Evolutionary conservation across 1,140 invertebrate species (phyloP).

Genomic region (Pogonus chalceus): DNA sequence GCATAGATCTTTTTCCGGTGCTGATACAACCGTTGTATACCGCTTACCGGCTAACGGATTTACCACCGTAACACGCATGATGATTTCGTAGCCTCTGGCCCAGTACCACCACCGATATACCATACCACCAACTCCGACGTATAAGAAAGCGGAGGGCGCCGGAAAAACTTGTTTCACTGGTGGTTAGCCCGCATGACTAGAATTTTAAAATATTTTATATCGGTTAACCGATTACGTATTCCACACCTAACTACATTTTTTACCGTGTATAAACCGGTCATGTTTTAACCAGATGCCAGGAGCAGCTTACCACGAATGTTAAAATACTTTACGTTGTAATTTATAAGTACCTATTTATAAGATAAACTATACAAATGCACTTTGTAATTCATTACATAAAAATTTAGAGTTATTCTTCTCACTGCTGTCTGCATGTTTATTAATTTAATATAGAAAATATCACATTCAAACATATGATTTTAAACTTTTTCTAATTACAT

Average conservation of each 20-base stretch:
- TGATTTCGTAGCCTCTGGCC: neutral
- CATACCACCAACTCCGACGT: neutral
- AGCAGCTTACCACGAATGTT: neutral
- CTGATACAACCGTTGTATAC: no score
- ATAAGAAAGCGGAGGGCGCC: neutral
- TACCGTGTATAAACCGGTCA: neutral
- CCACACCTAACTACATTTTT: neutral
- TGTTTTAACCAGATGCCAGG: neutral
- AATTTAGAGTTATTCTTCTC: no score
- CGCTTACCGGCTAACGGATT: neutral
- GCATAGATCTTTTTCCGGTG: no score
- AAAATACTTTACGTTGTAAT: neutral
- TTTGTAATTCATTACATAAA: no score
- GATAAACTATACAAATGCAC: no score
- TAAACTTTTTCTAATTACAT: no score
- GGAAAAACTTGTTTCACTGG: neutral
- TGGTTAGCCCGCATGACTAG: neutral
- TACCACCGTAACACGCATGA: neutral
- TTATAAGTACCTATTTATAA: no score
- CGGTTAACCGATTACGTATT: neutral
- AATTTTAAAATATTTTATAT: neutral
- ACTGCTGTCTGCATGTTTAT: no score
- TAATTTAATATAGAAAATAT: no score
- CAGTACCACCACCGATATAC: neutral
- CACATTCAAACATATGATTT: no score